Percentiles rank a stretch among this genome's conserved stretches.
Evolutionary conservation across 2,888 invertebrate species (phyloP).

Genomic region (Cryptocheilus praepositus): DNA sequence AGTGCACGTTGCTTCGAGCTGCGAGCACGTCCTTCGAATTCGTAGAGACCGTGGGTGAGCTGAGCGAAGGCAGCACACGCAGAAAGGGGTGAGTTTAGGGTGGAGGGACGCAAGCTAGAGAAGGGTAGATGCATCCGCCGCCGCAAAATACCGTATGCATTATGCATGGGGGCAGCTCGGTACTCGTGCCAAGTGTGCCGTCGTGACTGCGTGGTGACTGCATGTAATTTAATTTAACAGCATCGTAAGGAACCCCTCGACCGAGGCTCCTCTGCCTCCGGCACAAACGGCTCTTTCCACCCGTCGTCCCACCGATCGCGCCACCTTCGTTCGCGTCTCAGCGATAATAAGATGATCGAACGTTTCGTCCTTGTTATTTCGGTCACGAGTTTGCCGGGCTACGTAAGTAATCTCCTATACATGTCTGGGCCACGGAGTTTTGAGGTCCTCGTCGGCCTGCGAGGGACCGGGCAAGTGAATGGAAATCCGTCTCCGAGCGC

Average conservation of each 20-base stretch:
- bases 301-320: too few relatives aligned
- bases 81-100: too few relatives aligned
- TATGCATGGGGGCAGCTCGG: conserved; percentile 65
- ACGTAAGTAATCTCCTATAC: too few relatives aligned
- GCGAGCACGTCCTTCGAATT: conserved; percentile 48
- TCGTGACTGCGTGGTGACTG: conserved; percentile 68
- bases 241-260: conserved; percentile 64
- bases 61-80: conserved; percentile 12
- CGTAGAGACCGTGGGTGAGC: conserved; percentile 23
- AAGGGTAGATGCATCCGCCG: conserved; percentile 44
- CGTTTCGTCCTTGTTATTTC: conserved; percentile 1
- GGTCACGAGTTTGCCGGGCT: neutral
- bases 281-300: conserved; percentile 18
- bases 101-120: conserved; percentile 10
- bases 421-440: too few relatives aligned
- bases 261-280: conserved; percentile 42
- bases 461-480: too few relatives aligned
- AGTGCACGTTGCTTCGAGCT: neutral
- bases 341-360: conserved; percentile 6
- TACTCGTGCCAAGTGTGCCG: conserved; percentile 70
- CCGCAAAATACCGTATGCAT: conserved; percentile 71
- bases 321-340: neutral
- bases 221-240: conserved; percentile 72
- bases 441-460: too few relatives aligned
- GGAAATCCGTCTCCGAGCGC: too few relatives aligned